Conservation (phyloP, 2,888 invertebrate genomes). For the Tipula lateralis region DNA sequence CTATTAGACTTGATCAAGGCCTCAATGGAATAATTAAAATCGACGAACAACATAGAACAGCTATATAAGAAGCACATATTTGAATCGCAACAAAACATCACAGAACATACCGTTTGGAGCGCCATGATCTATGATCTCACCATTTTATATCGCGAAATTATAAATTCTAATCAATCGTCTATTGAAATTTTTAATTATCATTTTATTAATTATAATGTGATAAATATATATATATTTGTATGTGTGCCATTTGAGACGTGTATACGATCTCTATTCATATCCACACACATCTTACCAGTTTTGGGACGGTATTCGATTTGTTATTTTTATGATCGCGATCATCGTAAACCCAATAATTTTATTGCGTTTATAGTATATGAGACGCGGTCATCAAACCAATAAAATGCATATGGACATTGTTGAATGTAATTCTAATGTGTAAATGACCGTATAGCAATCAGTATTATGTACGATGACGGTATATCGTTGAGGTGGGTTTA, state of each 20-base stretch:
- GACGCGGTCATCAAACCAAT: neutral
- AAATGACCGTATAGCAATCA: too few species aligned
- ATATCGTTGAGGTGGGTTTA: too few species aligned
- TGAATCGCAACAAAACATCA: neutral
- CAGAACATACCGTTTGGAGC: neutral
- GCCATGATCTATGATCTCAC: neutral
- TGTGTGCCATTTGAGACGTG: too few species aligned
- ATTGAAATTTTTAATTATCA: neutral
- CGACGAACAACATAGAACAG: neutral
- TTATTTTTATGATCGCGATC: neutral
- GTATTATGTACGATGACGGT: too few species aligned
- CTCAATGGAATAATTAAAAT: neutral
- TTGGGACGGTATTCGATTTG: too few species aligned
- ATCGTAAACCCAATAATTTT: neutral
- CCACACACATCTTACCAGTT: too few species aligned
- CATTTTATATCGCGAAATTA: neutral
- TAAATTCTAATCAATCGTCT: neutral
- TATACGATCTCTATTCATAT: too few species aligned
- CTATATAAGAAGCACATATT: neutral
- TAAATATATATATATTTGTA: too few species aligned
- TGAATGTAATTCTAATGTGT: too few species aligned
- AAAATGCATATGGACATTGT: neutral
- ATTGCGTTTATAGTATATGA: neutral
- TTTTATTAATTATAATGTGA: neutral
- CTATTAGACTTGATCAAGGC: too few species aligned